Conservation (phyloP, 2,888 invertebrate genomes). For the Strigamia maritima region DNA sequence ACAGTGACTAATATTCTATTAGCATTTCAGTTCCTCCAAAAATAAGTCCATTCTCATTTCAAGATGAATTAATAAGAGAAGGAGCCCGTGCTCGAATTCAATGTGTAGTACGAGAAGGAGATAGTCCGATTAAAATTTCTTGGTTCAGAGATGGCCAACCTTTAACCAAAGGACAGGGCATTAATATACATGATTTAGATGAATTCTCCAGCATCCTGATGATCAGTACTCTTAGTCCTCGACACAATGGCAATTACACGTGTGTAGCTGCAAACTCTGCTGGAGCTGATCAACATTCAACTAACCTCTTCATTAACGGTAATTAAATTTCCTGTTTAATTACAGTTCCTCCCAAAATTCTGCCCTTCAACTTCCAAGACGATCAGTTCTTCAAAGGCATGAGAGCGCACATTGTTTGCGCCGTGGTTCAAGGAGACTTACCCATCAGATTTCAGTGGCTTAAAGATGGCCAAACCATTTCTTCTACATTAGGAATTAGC, state of each 20-base stretch:
- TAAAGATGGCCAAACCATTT: slow-evolving; percentile 55
- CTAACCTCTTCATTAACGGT: slow-evolving; percentile 19
- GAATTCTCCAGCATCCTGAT: slow-evolving; percentile 49
- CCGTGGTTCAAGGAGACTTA: slow-evolving; percentile 43
- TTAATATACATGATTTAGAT: slow-evolving; percentile 47
- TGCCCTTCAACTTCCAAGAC: slow-evolving; percentile 42
- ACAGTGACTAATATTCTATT: background rate
- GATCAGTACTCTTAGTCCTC: background rate
- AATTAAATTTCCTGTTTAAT: slow-evolving; percentile 23
- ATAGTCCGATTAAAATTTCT: slow-evolving; percentile 49
- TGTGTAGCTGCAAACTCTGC: background rate
- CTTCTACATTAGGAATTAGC: slow-evolving; percentile 42
- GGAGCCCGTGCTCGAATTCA: slow-evolving; percentile 18
- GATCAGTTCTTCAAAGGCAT: slow-evolving; percentile 42
- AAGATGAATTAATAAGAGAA: slow-evolving; percentile 45
- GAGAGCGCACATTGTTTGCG: slow-evolving; percentile 43
- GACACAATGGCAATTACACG: slow-evolving; percentile 28
- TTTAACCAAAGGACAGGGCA: slow-evolving; percentile 45
- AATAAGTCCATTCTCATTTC: slow-evolving; percentile 59
- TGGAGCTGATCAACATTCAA: background rate
- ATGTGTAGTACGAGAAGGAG: slow-evolving; percentile 44
- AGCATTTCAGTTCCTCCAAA: slow-evolving; percentile 49
- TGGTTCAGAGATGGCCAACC: slow-evolving; percentile 51
- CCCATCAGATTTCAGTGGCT: slow-evolving; percentile 54
- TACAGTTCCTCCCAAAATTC: slow-evolving; percentile 43